Conservation (phyloP, 2,113 vertebrate species). For the Vimba vimba region DNA sequence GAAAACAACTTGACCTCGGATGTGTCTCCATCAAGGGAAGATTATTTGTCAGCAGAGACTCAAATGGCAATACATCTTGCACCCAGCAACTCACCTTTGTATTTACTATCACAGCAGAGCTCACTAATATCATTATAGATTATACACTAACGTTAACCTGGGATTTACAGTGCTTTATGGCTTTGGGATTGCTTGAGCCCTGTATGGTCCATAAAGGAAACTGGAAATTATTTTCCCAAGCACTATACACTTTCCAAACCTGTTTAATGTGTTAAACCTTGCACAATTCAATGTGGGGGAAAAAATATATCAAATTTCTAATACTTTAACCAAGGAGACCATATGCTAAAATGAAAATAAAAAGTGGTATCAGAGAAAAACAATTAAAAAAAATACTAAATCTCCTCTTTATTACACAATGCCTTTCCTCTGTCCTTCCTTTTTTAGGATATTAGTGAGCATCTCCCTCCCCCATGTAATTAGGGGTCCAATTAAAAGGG, state of each 20-base stretch:
- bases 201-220: conserved; percentile 57
- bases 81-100: conserved; percentile 61
- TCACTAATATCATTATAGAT: conserved; percentile 75
- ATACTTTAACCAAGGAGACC: background rate
- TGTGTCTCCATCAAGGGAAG: conserved; percentile 55
- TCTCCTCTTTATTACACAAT: background rate
- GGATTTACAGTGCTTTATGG: conserved; percentile 75
- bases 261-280: conserved; percentile 1
- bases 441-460: conserved; percentile 32
- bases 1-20: conserved; percentile 64
- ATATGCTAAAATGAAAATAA: background rate
- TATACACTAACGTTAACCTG: conserved; percentile 80
- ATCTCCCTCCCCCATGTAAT: conserved; percentile 57
- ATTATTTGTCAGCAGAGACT: conserved; percentile 65
- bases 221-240: conserved; percentile 39
- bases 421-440: background rate
- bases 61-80: conserved; percentile 63
- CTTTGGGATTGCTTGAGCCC: conserved; percentile 79
- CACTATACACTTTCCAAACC: conserved; percentile 14
- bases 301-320: background rate
- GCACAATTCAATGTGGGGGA: background rate
- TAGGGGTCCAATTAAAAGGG: conserved; percentile 69
- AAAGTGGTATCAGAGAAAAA: background rate
- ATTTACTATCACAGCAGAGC: conserved; percentile 69
- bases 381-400: background rate